Conservation (phyloP, 1,140 invertebrate genomes). For the Atta cephalotes region DNA sequence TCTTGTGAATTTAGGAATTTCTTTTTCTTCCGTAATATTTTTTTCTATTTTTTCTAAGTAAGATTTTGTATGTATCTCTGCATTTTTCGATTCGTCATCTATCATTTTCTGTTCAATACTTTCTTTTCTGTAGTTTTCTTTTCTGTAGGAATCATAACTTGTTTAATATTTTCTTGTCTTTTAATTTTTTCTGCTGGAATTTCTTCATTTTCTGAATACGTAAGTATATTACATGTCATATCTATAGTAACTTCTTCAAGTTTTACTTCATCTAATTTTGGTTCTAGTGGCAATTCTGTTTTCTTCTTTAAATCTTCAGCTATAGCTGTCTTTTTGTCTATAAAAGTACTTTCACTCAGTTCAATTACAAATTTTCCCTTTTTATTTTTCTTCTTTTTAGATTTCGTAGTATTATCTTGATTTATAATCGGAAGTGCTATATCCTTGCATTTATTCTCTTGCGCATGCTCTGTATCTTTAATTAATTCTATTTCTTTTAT, state of each 20-base stretch:
- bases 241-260: not conserved
- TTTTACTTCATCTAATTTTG: slow-evolving; percentile 39
- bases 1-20: slow-evolving; percentile 46
- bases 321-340: not conserved
- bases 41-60: not conserved
- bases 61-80: not conserved
- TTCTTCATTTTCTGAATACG: slow-evolving; percentile 1
- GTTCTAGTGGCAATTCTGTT: not conserved
- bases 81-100: not conserved
- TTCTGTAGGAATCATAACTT: too few relatives aligned
- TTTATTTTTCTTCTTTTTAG: slow-evolving; percentile 63
- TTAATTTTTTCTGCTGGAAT: not conserved
- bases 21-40: not conserved
- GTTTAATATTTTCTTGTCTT: not conserved
- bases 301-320: slow-evolving; percentile 26
- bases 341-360: not conserved
- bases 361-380: slow-evolving; percentile 26
- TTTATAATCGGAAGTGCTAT: not conserved
- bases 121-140: not conserved
- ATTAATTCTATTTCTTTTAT: not conserved
- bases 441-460: slow-evolving; percentile 9
- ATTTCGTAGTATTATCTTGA: not conserved
- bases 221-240: not conserved
- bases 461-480: slow-evolving; percentile 13
- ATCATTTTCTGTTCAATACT: not conserved